These are phyloP conservation scores for Prunella himalayana DNA, from an alignment of 2,113 vertebrate species.

Conservation along the genomic window DNA sequence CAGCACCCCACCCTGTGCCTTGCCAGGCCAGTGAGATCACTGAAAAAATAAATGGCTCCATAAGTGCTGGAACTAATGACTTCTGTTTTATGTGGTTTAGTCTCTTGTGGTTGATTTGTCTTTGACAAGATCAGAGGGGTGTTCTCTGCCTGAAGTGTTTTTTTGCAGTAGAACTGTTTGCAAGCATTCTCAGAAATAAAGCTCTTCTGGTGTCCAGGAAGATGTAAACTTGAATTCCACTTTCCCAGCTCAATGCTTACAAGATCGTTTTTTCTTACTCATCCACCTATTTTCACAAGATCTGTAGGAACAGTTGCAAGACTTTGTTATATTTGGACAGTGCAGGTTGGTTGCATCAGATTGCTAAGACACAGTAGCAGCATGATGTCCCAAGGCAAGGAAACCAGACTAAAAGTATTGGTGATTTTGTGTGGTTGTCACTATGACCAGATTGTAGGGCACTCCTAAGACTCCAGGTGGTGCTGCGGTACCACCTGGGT, in stretches of 20 bases:
- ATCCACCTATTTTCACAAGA: neutral
- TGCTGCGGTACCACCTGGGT: neutral
- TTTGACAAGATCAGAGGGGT: neutral
- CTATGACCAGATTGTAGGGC: neutral
- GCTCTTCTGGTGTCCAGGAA: neutral
- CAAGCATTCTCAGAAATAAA: neutral
- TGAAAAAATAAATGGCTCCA: conserved; percentile 39
- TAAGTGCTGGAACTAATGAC: conserved; percentile 19
- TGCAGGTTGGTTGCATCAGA: neutral
- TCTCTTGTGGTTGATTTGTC: conserved; percentile 29
- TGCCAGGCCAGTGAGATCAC: conserved; percentile 24
- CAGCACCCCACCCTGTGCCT: neutral
- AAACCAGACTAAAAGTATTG: neutral
- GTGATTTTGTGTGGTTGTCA: neutral
- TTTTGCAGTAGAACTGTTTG: neutral
- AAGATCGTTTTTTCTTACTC: neutral
- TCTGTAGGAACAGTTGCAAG: neutral
- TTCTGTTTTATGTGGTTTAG: conserved; percentile 53
- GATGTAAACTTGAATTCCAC: neutral
- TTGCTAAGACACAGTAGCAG: neutral
- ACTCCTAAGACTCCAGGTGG: neutral
- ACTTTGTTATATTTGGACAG: neutral
- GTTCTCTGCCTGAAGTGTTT: neutral
- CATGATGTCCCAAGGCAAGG: neutral
- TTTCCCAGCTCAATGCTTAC: neutral